Evolutionary conservation across 2,797 vertebrate genomes (phyloP).

Genomic region (Oreortyx pictus): DNA sequence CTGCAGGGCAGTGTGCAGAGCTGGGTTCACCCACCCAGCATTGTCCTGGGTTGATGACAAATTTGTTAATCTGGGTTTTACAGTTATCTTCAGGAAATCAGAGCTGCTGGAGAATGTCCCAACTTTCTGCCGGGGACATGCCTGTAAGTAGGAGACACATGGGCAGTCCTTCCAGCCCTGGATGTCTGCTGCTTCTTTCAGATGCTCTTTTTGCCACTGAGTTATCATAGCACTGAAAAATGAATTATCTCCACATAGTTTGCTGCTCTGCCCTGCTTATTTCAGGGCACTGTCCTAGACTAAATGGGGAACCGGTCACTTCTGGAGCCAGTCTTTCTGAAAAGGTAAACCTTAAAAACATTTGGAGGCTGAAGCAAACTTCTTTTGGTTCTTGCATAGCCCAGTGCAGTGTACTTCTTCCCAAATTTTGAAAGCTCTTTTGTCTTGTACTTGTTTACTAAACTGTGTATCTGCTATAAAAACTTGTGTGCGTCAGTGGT

Average conservation of each 20-base stretch:
- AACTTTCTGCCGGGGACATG: background rate
- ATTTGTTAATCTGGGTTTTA: background rate
- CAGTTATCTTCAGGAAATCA: background rate
- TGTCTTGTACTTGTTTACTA: background rate
- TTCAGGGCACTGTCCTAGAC: background rate
- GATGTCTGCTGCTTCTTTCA: background rate
- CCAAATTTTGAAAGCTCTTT: background rate
- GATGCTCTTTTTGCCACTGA: background rate
- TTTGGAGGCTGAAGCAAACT: background rate
- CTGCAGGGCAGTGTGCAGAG: background rate
- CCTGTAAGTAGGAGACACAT: background rate
- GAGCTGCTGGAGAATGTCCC: background rate
- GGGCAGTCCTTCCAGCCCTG: accelerated
- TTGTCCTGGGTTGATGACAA: background rate
- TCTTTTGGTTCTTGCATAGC: background rate
- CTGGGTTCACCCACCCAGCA: background rate
- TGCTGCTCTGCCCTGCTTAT: background rate
- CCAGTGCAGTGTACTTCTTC: background rate
- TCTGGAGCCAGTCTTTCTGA: background rate
- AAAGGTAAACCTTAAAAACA: background rate
- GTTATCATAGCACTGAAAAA: background rate
- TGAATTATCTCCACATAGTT: background rate
- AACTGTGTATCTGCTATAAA: background rate
- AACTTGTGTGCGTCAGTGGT: background rate
- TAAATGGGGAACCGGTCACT: accelerated